These are phyloP conservation scores for Charaxes varanes DNA, from an alignment of 1,140 invertebrate genomes.

Conservation along the genomic window DNA sequence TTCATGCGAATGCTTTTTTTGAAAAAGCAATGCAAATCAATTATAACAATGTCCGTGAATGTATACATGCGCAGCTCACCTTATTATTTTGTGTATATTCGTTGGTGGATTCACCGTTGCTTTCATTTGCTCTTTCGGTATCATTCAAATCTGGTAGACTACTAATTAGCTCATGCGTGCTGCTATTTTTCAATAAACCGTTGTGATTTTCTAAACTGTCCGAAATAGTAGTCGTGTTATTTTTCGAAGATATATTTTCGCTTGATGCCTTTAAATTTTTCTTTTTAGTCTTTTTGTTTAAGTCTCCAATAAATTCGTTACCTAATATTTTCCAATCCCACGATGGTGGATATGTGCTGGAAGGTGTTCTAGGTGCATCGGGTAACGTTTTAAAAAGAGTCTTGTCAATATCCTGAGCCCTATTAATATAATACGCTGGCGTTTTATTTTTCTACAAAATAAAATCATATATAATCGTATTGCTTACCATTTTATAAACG, in stretches of 20 bases:
- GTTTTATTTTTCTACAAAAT: constrained; percentile 86
- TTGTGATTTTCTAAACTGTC: constrained; percentile 43
- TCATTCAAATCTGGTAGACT: constrained; percentile 62
- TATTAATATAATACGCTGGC: constrained; percentile 84
- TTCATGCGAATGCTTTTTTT: constrained; percentile 61
- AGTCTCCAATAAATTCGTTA: constrained; percentile 56
- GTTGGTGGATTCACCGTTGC: constrained; percentile 23
- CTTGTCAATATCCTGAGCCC: constrained; percentile 83
- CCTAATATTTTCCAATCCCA: constrained; percentile 85
- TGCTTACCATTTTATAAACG: no score
- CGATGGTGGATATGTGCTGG: constrained; percentile 77
- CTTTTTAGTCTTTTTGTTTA: constrained; percentile 58
- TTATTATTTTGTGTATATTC: constrained; percentile 25
- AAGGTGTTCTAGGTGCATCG: constrained; percentile 84
- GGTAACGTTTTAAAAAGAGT: constrained; percentile 81
- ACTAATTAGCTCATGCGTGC: constrained; percentile 59
- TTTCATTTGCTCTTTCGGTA: constrained; percentile 33
- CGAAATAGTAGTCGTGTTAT: constrained; percentile 51
- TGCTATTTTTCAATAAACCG: constrained; percentile 57
- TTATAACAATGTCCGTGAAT: constrained; percentile 31
- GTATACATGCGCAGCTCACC: constrained; percentile 52
- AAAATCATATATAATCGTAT: neutral
- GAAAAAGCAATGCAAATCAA: constrained; percentile 65
- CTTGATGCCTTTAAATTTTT: constrained; percentile 57
- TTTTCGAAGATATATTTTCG: constrained; percentile 67